Conservation (phyloP, 2,888 invertebrate genomes). For the Mesorhabditis spiculigera region DNA sequence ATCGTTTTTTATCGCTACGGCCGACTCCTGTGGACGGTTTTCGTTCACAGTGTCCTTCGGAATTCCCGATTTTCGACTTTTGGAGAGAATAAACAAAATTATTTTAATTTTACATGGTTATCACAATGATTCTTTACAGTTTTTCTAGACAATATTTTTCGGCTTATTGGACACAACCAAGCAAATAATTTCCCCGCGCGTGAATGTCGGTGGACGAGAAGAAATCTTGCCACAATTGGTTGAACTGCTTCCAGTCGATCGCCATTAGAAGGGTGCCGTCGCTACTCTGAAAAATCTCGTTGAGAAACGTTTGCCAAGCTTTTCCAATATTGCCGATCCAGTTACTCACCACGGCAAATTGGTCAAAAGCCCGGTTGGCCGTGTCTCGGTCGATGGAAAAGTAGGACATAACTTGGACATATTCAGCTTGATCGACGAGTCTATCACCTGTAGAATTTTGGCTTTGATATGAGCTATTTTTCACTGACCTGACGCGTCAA, state of each 20-base stretch:
- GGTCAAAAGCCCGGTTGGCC: slow-evolving; percentile 27
- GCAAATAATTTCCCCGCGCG: slow-evolving; percentile 1
- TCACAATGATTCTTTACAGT: too few relatives aligned
- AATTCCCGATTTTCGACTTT: too few relatives aligned
- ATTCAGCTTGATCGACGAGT: slow-evolving; percentile 33
- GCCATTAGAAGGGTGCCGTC: slow-evolving; percentile 2
- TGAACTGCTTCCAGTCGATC: slow-evolving; percentile 6
- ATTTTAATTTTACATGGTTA: too few relatives aligned
- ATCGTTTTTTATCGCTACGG: too few relatives aligned
- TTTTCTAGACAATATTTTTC: too few relatives aligned
- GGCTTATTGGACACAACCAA: not conserved
- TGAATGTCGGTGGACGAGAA: not conserved
- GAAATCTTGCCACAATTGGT: not conserved
- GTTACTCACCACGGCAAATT: slow-evolving; percentile 19
- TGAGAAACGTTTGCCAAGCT: too few relatives aligned
- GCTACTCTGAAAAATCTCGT: not conserved
- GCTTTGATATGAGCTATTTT: not conserved
- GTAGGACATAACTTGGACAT: slow-evolving; percentile 33
- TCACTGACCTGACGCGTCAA: slow-evolving; percentile 30
- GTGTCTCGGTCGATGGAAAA: slow-evolving; percentile 24
- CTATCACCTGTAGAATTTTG: slow-evolving; percentile 26
- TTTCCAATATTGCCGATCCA: not conserved
- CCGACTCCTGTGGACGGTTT: too few relatives aligned
- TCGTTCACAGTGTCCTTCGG: too few relatives aligned
- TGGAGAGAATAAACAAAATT: too few relatives aligned